phyloP scores from a whole-genome alignment of 2,113 vertebrate genomes.

The Pleuronectes platessa region DNA sequence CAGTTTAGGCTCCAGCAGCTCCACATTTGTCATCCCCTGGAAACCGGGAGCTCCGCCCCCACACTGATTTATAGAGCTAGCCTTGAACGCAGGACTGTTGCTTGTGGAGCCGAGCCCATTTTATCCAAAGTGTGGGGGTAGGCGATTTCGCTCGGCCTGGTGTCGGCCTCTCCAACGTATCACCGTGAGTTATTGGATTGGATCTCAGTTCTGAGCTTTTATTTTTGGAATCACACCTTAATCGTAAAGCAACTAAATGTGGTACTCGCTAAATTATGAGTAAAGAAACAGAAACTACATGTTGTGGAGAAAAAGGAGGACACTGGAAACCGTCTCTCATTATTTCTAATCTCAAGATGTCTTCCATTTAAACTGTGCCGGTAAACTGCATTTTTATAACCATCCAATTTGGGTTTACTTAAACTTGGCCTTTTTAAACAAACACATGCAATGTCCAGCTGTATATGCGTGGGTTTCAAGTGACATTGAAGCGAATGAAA shows the following conservation, averaged over 20 bases:
- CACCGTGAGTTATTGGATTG: conserved; percentile 43
- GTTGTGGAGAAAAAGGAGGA: not conserved
- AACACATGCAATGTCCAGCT: not conserved
- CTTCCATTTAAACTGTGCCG: not conserved
- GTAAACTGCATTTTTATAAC: not conserved
- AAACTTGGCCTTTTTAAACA: not conserved
- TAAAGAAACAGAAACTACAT: not conserved
- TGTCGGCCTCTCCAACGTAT: conserved; percentile 27
- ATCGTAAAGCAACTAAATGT: conserved; percentile 14
- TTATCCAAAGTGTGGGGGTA: conserved; percentile 40
- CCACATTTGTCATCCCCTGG: conserved; percentile 67
- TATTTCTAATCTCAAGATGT: not conserved
- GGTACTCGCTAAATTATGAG: conserved; percentile 8
- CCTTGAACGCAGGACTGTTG: conserved; percentile 82
- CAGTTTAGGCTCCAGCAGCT: conserved; percentile 40
- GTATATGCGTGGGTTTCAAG: not conserved
- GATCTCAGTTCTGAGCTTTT: conserved; percentile 18
- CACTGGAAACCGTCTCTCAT: not conserved
- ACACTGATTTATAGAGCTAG: conserved; percentile 82
- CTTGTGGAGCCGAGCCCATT: conserved; percentile 60
- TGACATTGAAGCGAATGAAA: not conserved
- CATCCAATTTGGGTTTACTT: not conserved
- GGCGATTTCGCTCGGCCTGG: conserved; percentile 40
- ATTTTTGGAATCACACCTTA: not conserved
- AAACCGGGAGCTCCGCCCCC: conserved; percentile 16